phyloP scores from a whole-genome alignment of 2,888 invertebrate species.

The Gryllus longicercus region DNA sequence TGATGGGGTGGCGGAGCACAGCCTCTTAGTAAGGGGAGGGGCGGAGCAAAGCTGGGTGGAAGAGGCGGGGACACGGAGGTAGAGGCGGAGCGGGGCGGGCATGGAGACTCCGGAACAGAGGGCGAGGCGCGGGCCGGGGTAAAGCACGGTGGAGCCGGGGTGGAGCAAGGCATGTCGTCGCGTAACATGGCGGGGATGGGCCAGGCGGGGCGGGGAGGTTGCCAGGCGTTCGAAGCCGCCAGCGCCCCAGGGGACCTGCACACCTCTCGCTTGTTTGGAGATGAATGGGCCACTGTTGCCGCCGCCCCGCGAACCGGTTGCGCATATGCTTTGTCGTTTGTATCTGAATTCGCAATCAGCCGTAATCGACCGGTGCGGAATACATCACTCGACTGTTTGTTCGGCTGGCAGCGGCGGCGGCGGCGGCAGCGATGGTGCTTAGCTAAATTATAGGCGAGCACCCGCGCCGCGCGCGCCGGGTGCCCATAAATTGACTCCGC shows the following conservation, averaged over 20 bases:
- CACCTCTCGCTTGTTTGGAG: constrained; percentile 6
- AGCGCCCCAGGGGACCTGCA: background rate
- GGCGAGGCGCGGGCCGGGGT: accelerated
- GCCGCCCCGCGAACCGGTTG: background rate
- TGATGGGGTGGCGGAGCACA: too few relatives aligned
- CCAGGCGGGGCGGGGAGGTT: background rate
- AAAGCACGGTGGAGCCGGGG: too few relatives aligned
- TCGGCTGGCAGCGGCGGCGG: background rate
- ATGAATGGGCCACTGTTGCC: background rate
- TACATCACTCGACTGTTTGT: background rate
- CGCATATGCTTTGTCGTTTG: background rate
- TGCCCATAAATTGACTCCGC: background rate
- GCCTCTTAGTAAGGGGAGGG: too few relatives aligned
- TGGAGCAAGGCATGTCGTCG: too few relatives aligned
- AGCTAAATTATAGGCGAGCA: too few relatives aligned
- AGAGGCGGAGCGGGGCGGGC: too few relatives aligned
- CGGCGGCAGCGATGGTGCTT: too few relatives aligned
- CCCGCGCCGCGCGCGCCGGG: background rate
- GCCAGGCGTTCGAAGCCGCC: background rate
- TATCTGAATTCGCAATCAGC: constrained; percentile 1
- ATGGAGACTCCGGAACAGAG: too few relatives aligned
- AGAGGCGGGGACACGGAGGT: too few relatives aligned
- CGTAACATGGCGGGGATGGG: too few relatives aligned
- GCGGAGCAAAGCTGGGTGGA: too few relatives aligned
- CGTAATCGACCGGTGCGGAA: background rate